These are phyloP conservation scores for Elegia similella DNA, from an alignment of 2,888 invertebrate genomes.

Conservation along the genomic window DNA sequence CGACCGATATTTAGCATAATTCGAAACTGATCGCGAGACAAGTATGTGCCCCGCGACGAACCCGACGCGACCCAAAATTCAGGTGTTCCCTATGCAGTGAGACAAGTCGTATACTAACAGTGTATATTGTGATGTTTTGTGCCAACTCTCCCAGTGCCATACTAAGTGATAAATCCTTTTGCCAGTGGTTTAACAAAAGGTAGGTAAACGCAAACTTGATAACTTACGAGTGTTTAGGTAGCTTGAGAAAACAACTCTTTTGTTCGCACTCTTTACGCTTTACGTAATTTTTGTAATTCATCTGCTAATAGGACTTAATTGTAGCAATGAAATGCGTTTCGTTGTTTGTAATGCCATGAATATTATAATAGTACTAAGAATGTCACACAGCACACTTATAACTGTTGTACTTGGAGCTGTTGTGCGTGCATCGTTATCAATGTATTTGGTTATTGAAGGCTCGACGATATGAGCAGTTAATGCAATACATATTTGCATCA, in stretches of 20 bases:
- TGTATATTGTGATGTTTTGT: conserved; percentile 77
- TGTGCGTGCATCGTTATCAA: not conserved
- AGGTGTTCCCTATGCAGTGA: conserved; percentile 48
- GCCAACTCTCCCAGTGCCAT: conserved; percentile 66
- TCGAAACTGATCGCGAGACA: conserved; percentile 31
- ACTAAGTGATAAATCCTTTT: conserved; percentile 52
- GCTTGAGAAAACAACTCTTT: conserved; percentile 5
- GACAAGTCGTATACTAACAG: conserved; percentile 55
- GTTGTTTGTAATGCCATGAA: not conserved
- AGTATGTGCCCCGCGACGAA: conserved; percentile 41
- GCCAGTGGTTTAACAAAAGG: conserved; percentile 54
- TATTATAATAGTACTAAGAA: not conserved
- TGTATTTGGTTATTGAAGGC: not conserved
- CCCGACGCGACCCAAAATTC: conserved; percentile 33
- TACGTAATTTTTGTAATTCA: conserved; percentile 1
- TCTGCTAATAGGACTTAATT: conserved; percentile 2
- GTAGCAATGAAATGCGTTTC: not conserved
- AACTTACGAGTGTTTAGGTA: conserved; percentile 9
- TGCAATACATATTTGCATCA: not conserved
- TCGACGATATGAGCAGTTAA: not conserved
- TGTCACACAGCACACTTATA: no score
- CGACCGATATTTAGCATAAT: conserved; percentile 57
- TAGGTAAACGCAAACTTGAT: conserved; percentile 35
- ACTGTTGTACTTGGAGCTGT: not conserved
- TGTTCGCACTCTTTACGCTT: conserved; percentile 6